Conservation (phyloP, 2,113 vertebrate species). For the Hylia prasina region DNA sequence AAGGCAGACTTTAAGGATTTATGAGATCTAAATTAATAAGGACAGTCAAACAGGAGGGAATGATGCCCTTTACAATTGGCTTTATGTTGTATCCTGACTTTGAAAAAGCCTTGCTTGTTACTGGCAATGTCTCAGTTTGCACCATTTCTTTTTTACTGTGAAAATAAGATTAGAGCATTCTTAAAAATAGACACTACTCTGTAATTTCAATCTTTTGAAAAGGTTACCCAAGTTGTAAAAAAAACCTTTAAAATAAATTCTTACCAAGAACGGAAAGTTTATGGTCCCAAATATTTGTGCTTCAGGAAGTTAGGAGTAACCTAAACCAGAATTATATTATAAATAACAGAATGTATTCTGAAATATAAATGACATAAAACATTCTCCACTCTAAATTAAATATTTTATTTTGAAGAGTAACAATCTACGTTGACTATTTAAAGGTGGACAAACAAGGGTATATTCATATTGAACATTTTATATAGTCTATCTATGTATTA, state of each 20-base stretch:
- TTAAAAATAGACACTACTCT: neutral
- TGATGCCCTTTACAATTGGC: neutral
- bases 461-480: neutral
- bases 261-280: neutral
- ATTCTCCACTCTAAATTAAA: neutral
- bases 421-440: neutral
- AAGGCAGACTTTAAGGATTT: neutral
- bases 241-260: neutral
- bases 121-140: neutral
- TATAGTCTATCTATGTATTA: too few species aligned
- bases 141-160: neutral
- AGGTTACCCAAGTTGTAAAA: neutral
- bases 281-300: neutral
- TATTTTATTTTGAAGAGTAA: neutral
- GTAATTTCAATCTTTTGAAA: neutral
- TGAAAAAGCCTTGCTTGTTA: neutral
- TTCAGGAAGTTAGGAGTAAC: neutral
- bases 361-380: neutral
- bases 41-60: neutral
- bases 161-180: neutral
- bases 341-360: neutral
- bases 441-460: neutral
- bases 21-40: neutral
- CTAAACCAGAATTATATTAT: neutral
- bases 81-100: neutral